Conservation (phyloP, 2,797 vertebrate species). For the Sebastolobus altivelis region DNA sequence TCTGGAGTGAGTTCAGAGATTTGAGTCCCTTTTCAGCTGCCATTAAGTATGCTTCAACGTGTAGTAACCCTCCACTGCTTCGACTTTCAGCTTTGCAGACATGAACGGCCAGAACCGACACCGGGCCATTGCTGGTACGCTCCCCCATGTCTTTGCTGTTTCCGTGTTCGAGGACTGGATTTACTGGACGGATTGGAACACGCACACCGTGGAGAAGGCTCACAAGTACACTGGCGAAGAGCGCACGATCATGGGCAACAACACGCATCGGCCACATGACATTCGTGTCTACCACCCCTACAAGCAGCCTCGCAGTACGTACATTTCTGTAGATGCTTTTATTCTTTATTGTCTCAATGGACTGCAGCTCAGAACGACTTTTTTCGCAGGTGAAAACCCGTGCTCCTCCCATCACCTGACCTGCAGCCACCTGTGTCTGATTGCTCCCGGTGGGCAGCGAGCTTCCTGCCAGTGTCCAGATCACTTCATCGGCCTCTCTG, state of each 20-base stretch:
- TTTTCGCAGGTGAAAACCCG: constrained; percentile 79
- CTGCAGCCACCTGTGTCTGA: constrained; percentile 84
- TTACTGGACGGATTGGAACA: constrained; percentile 86
- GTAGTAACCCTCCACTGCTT: not conserved
- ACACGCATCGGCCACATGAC: constrained; percentile 81
- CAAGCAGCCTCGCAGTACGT: constrained; percentile 79
- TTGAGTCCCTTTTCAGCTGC: not conserved
- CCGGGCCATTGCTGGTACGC: constrained; percentile 76
- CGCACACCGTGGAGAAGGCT: constrained; percentile 80
- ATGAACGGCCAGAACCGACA: constrained; percentile 83
- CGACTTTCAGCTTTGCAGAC: constrained; percentile 78
- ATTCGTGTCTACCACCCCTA: constrained; percentile 82
- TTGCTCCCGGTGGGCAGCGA: constrained; percentile 73
- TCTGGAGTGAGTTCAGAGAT: constrained; percentile 74
- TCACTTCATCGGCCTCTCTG: constrained; percentile 73
- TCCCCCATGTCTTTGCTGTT: constrained; percentile 81
- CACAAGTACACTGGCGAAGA: constrained; percentile 82
- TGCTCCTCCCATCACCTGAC: constrained; percentile 74
- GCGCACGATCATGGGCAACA: constrained; percentile 81
- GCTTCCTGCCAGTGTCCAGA: constrained; percentile 81
- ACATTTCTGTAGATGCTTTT: not conserved
- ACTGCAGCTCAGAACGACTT: not conserved
- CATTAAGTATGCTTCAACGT: not conserved
- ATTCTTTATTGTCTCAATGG: not conserved
- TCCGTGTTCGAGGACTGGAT: constrained; percentile 82